These are phyloP conservation scores for Bombus impatiens DNA, from an alignment of 1,140 invertebrate species.

Conservation along the genomic window DNA sequence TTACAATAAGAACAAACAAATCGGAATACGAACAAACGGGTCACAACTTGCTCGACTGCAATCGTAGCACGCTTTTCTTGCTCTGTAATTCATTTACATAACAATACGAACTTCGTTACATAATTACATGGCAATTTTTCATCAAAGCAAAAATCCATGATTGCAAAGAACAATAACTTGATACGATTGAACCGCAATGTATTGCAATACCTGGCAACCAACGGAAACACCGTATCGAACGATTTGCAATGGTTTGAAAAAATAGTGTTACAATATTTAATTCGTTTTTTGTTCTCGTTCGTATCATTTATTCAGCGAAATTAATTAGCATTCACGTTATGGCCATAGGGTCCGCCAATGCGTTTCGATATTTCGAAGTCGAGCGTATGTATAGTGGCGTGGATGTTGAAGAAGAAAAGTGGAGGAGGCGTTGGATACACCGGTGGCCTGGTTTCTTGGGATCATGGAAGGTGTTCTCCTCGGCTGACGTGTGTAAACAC, in stretches of 20 bases:
- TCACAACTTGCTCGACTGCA: neutral
- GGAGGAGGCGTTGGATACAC: slow-evolving; percentile 37
- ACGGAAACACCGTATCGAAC: neutral
- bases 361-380: neutral
- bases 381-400: neutral
- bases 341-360: neutral
- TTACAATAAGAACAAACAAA: neutral
- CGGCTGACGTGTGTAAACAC: slow-evolving; percentile 66
- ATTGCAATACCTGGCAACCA: neutral
- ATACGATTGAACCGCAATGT: neutral
- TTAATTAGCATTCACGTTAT: neutral
- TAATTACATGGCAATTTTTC: slow-evolving; percentile 14
- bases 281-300: neutral
- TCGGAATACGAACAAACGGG: neutral
- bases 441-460: slow-evolving; percentile 68
- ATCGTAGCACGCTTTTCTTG: neutral
- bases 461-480: slow-evolving; percentile 67
- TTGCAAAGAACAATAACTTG: neutral
- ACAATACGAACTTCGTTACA: slow-evolving; percentile 5
- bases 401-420: neutral
- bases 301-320: neutral
- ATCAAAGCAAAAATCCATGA: neutral
- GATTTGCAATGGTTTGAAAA: neutral
- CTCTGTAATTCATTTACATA: slow-evolving; percentile 1
- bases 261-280: neutral